phyloP scores from a whole-genome alignment of 2,888 invertebrate genomes.

The Epistrophe grossulariae region DNA sequence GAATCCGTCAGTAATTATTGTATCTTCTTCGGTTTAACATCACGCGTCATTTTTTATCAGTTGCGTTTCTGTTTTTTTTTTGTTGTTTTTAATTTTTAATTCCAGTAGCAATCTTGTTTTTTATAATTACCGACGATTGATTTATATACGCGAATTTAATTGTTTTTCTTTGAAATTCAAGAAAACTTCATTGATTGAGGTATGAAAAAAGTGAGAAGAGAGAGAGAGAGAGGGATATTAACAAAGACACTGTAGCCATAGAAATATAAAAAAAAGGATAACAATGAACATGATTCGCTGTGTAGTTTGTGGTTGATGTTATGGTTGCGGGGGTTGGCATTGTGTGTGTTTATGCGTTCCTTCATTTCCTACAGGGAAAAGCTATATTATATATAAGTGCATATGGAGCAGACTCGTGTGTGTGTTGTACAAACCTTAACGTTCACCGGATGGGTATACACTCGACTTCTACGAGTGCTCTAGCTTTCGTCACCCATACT shows the following conservation, averaged over 20 bases:
- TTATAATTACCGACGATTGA: constrained; percentile 42
- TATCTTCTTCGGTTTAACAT: constrained; percentile 62
- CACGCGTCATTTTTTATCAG: constrained; percentile 38
- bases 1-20: constrained; percentile 66
- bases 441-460: constrained; percentile 61
- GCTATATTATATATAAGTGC: constrained; percentile 66
- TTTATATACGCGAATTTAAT: constrained; percentile 5
- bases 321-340: constrained; percentile 72
- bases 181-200: constrained; percentile 49
- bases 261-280: constrained; percentile 68
- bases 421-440: constrained; percentile 56
- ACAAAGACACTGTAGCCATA: constrained; percentile 42
- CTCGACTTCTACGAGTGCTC: constrained; percentile 50
- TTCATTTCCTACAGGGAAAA: constrained; percentile 70
- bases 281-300: constrained; percentile 75
- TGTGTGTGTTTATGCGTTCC: constrained; percentile 72
- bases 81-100: constrained; percentile 12
- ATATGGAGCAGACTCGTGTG: constrained; percentile 35
- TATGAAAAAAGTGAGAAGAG: constrained; percentile 1
- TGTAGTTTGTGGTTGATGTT: constrained; percentile 73
- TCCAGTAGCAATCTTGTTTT: constrained; percentile 21
- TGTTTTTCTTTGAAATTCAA: constrained; percentile 33
- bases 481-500: constrained; percentile 50
- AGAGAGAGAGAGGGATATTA: not conserved
- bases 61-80: not conserved